A percentile compares a stretch with the other conserved stretches of the same genome.
phyloP scores from a whole-genome alignment of 2,797 vertebrate genomes.

The Yasuhikotakia modesta region DNA sequence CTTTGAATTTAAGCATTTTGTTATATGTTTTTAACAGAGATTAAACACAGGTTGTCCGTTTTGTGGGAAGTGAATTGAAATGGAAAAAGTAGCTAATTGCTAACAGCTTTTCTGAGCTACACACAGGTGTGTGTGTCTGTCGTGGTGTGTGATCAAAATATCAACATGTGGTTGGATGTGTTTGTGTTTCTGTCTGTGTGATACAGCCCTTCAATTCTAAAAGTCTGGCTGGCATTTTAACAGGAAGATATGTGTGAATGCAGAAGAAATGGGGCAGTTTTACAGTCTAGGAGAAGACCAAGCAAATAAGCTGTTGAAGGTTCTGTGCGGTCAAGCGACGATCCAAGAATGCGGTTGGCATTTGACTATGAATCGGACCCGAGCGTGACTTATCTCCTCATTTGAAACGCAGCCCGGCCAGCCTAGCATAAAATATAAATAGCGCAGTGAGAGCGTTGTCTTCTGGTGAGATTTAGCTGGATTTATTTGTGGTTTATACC shows the following conservation, averaged over 20 bases:
- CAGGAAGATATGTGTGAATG: slow-evolving; percentile 67
- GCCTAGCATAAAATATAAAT: slow-evolving; percentile 75
- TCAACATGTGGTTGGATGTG: slow-evolving; percentile 18
- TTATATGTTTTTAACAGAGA: too few species aligned
- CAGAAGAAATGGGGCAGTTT: slow-evolving; percentile 61
- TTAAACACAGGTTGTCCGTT: too few species aligned
- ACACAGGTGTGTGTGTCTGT: neutral
- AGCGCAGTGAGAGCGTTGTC: slow-evolving; percentile 65
- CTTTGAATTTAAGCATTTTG: too few species aligned
- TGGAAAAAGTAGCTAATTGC: slow-evolving; percentile 19
- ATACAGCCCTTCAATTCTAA: slow-evolving; percentile 10
- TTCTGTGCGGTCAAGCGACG: slow-evolving; percentile 73
- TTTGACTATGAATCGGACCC: slow-evolving; percentile 73
- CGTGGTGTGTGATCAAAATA: slow-evolving; percentile 26
- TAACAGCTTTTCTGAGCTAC: neutral
- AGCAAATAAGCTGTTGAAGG: slow-evolving; percentile 69
- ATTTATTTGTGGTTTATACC: neutral
- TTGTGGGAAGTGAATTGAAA: too few species aligned
- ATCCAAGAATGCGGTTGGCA: slow-evolving; percentile 69
- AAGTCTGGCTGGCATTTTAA: neutral
- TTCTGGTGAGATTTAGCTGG: neutral
- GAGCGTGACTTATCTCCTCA: slow-evolving; percentile 76
- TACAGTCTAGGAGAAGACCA: slow-evolving; percentile 70
- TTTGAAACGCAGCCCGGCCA: slow-evolving; percentile 68
- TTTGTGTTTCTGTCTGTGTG: slow-evolving; percentile 30